A percentile compares a stretch with the other conserved stretches of the same genome.
Conservation (phyloP, 2,888 invertebrate genomes). For the Caenorhabditis sp. region DNA sequence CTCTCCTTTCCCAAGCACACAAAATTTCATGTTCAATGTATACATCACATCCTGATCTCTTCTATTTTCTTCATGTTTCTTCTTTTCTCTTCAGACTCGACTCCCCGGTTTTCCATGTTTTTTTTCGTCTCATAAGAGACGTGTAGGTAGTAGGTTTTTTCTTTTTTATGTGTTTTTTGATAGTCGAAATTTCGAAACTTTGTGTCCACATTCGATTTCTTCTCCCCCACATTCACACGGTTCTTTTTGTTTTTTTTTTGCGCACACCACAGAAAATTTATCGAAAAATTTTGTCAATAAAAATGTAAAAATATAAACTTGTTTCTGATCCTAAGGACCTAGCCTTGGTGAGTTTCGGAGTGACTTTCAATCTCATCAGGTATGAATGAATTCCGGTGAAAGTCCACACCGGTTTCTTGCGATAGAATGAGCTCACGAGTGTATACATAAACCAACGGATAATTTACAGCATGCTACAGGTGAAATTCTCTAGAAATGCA, state of each 20-base stretch:
- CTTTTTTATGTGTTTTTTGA: background rate
- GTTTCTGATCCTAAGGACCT: too few species aligned
- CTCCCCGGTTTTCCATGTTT: background rate
- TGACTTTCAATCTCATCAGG: too few species aligned
- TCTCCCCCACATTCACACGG: background rate
- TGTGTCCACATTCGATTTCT: background rate
- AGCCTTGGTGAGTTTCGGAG: too few species aligned
- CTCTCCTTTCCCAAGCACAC: background rate
- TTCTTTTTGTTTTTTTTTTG: background rate
- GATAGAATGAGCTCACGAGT: too few species aligned
- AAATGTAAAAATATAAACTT: too few species aligned
- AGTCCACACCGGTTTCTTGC: too few species aligned
- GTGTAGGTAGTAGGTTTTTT: background rate
- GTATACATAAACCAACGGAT: too few species aligned
- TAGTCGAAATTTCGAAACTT: background rate
- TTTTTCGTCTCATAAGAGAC: background rate
- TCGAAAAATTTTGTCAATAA: background rate
- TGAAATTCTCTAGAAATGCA: too few species aligned
- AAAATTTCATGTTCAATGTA: background rate
- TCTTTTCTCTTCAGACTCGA: background rate
- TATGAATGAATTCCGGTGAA: too few species aligned
- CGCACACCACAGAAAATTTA: background rate
- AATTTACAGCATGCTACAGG: too few species aligned
- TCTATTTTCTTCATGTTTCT: background rate
- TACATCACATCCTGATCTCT: background rate